Conservation (phyloP, 2,888 invertebrate genomes). For the Furcula furcula region DNA sequence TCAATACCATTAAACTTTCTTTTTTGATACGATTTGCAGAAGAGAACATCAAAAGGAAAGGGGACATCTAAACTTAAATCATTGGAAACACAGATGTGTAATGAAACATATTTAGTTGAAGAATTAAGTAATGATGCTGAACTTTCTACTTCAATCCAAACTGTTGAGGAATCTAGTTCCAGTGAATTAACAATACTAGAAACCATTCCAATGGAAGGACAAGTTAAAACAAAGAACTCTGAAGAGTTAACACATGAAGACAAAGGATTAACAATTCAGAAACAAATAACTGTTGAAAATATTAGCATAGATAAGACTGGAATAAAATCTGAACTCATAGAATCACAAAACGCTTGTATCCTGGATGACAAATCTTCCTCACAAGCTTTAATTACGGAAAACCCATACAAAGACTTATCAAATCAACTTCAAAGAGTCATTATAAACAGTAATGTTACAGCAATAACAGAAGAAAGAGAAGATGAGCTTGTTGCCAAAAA, state of each 20-base stretch:
- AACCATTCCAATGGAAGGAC: neutral
- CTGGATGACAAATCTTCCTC: too few species aligned
- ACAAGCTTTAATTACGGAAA: slow-evolving; percentile 7
- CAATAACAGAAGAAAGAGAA: slow-evolving; percentile 25
- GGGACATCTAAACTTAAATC: slow-evolving; percentile 11
- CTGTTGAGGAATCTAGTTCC: neutral
- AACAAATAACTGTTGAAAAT: too few species aligned
- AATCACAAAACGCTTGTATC: neutral
- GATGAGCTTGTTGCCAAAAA: slow-evolving; percentile 20
- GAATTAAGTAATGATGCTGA: slow-evolving; percentile 8
- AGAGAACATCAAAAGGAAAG: slow-evolving; percentile 59
- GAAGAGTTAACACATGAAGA: too few species aligned
- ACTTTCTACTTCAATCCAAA: neutral
- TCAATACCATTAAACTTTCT: too few species aligned
- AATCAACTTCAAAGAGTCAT: slow-evolving; percentile 32
- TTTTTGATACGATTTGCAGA: slow-evolving; percentile 46
- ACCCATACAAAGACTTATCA: slow-evolving; percentile 35
- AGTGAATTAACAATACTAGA: neutral
- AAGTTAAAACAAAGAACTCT: slow-evolving; percentile 3
- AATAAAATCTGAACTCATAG: neutral
- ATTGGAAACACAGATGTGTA: slow-evolving; percentile 6
- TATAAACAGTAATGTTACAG: slow-evolving; percentile 17
- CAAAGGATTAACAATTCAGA: too few species aligned
- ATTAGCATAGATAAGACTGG: neutral
- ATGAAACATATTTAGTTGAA: slow-evolving; percentile 10